Percentiles rank a stretch among this genome's conserved stretches.
Conservation (phyloP, 2,888 invertebrate genomes). For the Orthonevra nobilis region DNA sequence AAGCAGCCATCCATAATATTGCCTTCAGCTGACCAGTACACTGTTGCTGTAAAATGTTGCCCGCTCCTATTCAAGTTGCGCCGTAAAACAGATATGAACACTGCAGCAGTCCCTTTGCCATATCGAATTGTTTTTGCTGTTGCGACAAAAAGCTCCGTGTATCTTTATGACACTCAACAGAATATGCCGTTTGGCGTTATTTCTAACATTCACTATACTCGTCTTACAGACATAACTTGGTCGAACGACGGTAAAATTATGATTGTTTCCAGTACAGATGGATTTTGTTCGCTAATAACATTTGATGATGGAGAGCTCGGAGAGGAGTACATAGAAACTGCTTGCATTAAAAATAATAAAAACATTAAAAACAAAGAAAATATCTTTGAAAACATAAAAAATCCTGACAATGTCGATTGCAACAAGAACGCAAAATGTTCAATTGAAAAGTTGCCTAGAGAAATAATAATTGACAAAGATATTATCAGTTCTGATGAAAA, state of each 20-base stretch:
- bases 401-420: too few species aligned
- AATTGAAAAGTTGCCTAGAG: slow-evolving; percentile 65
- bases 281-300: slow-evolving; percentile 92
- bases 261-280: slow-evolving; percentile 92
- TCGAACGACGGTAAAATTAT: slow-evolving; percentile 89
- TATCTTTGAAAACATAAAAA: too few species aligned
- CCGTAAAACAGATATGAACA: slow-evolving; percentile 80
- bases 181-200: slow-evolving; percentile 88
- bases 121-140: slow-evolving; percentile 95
- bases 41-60: slow-evolving; percentile 91
- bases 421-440: neutral
- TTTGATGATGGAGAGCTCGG: slow-evolving; percentile 89
- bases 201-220: slow-evolving; percentile 93
- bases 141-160: slow-evolving; percentile 91
- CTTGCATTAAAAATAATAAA: too few species aligned
- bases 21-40: slow-evolving; percentile 89
- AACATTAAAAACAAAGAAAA: slow-evolving; percentile 72
- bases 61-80: slow-evolving; percentile 86
- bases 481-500: slow-evolving; percentile 78
- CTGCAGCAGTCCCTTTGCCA: slow-evolving; percentile 83
- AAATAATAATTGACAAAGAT: slow-evolving; percentile 75
- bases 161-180: slow-evolving; percentile 94
- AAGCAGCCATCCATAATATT: slow-evolving; percentile 88
- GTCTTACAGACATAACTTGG: slow-evolving; percentile 94
- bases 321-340: slow-evolving; percentile 78